phyloP scores from a whole-genome alignment of 2,113 vertebrate species.

The Ramphastos sulfuratus region DNA sequence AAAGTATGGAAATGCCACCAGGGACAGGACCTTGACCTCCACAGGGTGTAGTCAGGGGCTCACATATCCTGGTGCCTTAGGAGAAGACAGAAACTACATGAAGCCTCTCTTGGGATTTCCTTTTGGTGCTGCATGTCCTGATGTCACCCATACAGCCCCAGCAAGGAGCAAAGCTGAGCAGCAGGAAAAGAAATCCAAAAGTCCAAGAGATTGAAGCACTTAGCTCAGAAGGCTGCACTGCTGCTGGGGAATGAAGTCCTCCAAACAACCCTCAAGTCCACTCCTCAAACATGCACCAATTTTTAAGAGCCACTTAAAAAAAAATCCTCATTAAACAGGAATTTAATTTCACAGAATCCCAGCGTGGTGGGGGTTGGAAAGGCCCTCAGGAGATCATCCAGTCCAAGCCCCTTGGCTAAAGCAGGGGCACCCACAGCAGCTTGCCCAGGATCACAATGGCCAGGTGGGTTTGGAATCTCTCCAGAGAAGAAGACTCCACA shows the following conservation, averaged over 20 bases:
- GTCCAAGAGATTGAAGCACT: not conserved
- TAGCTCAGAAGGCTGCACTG: not conserved
- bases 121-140: not conserved
- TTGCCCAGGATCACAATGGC: too few relatives aligned
- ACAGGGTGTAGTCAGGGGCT: accelerated
- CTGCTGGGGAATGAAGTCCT: not conserved
- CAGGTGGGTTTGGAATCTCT: too few relatives aligned
- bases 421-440: too few relatives aligned
- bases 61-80: not conserved
- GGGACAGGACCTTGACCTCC: not conserved
- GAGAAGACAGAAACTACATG: not conserved
- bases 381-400: too few relatives aligned
- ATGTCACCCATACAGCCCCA: accelerated
- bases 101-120: not conserved
- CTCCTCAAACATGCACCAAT: accelerated
- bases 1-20: accelerated
- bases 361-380: too few relatives aligned
- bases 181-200: accelerated
- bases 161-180: not conserved
- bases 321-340: not conserved
- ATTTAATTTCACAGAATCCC: too few relatives aligned
- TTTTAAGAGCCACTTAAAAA: not conserved
- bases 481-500: too few relatives aligned
- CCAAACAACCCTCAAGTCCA: accelerated
- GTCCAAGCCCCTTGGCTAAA: too few relatives aligned